phyloP scores from a whole-genome alignment of 1,140 invertebrate species.

The Drosophila lowei region DNA sequence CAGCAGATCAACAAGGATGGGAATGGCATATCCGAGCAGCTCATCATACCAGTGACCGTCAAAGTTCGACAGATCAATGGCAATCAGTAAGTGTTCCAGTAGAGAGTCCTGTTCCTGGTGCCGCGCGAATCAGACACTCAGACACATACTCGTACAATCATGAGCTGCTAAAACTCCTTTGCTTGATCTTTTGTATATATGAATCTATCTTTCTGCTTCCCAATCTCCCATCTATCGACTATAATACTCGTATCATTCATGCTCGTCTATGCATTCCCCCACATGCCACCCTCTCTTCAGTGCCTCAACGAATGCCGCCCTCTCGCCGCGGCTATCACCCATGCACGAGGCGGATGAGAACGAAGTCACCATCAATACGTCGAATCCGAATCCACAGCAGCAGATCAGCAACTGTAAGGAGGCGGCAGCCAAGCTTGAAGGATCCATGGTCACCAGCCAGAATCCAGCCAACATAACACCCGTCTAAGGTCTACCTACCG shows the following conservation, averaged over 20 bases:
- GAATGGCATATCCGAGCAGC: constrained; percentile 70
- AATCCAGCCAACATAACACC: constrained; percentile 63
- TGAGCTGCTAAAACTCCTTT: constrained; percentile 20
- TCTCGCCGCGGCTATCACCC: constrained; percentile 74
- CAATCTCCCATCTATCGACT: not conserved
- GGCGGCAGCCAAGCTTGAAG: constrained; percentile 59
- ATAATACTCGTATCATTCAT: constrained; percentile 35
- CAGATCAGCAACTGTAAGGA: constrained; percentile 60
- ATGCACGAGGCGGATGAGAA: constrained; percentile 79
- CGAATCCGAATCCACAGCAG: constrained; percentile 4
- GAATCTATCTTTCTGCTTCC: too few relatives aligned
- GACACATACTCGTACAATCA: constrained; percentile 4
- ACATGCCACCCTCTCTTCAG: constrained; percentile 40
- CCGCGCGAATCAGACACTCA: not conserved
- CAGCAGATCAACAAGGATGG: constrained; percentile 90
- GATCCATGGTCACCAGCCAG: constrained; percentile 29
- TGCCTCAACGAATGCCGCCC: constrained; percentile 60
- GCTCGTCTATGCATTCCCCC: constrained; percentile 38
- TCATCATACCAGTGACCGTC: constrained; percentile 71
- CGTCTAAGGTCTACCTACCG: constrained; percentile 38
- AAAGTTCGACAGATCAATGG: constrained; percentile 81
- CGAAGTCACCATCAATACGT: constrained; percentile 28
- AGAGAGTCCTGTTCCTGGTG: not conserved
- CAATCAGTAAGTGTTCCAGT: constrained; percentile 75
- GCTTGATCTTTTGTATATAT: constrained; percentile 27